phyloP scores from a whole-genome alignment of 2,797 vertebrate species.

The Alauda arvensis region DNA sequence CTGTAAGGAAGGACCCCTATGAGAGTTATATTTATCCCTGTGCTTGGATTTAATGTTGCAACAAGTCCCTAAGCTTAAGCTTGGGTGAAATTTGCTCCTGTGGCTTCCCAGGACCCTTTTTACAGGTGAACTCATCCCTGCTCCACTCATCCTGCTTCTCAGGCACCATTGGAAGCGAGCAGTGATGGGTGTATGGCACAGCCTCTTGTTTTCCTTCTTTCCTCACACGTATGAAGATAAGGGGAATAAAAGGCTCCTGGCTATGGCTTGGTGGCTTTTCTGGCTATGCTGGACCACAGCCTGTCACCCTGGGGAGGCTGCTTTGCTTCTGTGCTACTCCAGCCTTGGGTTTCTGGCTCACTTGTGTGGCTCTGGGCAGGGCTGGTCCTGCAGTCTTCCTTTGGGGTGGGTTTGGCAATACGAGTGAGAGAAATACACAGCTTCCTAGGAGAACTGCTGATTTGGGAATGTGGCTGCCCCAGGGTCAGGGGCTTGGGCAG shows the following conservation, averaged over 20 bases:
- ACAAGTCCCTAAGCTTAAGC: not conserved
- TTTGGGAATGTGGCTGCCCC: not conserved
- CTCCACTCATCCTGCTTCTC: accelerated
- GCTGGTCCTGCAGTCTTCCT: not conserved
- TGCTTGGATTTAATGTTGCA: not conserved
- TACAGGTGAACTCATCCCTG: not conserved
- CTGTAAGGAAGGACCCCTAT: not conserved
- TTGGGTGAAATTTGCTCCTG: not conserved
- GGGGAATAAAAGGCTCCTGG: not conserved
- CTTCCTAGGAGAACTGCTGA: not conserved
- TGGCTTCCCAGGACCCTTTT: not conserved
- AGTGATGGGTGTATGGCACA: accelerated
- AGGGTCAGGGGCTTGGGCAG: not conserved
- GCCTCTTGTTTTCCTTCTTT: not conserved
- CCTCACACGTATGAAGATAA: not conserved
- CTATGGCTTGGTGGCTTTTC: not conserved
- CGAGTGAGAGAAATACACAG: not conserved
- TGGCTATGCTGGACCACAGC: not conserved
- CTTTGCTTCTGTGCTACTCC: not conserved
- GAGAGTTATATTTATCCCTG: not conserved
- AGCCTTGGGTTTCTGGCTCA: not conserved
- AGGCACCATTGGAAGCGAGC: accelerated
- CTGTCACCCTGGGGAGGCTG: not conserved
- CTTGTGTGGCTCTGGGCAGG: not conserved
- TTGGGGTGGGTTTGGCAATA: not conserved